Percentiles rank a stretch among this genome's conserved stretches.
phyloP scores from a whole-genome alignment of 2,888 invertebrate species.

The Drosophila austrosaltans region DNA sequence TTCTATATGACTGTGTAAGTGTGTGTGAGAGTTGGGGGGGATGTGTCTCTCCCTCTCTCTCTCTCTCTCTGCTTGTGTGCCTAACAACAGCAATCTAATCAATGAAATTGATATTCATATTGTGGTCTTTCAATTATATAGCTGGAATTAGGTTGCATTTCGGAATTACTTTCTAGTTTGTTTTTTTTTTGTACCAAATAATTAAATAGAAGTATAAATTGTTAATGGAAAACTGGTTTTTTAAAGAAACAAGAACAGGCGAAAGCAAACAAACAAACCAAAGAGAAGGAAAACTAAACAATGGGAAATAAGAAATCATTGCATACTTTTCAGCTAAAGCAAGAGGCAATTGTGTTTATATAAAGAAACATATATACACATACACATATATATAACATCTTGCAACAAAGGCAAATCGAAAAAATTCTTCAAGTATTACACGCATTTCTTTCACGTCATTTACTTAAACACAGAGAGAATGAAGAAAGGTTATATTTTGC shows the following conservation, averaged over 20 bases:
- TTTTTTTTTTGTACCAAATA: neutral
- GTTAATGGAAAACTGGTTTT: slow-evolving; percentile 39
- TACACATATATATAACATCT: too few species aligned
- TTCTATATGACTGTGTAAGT: neutral
- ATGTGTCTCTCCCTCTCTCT: neutral
- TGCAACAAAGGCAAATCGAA: slow-evolving; percentile 8
- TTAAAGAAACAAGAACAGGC: neutral
- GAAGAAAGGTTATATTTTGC: neutral
- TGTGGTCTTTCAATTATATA: slow-evolving; percentile 37
- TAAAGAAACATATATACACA: neutral
- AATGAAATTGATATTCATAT: slow-evolving; percentile 17
- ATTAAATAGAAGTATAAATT: slow-evolving; percentile 38
- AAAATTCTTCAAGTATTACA: slow-evolving; percentile 38
- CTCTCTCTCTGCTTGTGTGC: neutral
- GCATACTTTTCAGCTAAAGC: slow-evolving; percentile 4
- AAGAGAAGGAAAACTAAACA: neutral
- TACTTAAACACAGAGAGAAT: neutral
- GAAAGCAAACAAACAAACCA: neutral
- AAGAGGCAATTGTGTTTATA: neutral
- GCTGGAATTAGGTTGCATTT: neutral
- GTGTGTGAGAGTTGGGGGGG: neutral
- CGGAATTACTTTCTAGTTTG: neutral
- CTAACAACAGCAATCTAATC: neutral
- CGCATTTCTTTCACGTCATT: slow-evolving; percentile 60
- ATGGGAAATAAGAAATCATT: neutral